Conservation (phyloP, 2,888 invertebrate species). For the Sinelater perroti region DNA sequence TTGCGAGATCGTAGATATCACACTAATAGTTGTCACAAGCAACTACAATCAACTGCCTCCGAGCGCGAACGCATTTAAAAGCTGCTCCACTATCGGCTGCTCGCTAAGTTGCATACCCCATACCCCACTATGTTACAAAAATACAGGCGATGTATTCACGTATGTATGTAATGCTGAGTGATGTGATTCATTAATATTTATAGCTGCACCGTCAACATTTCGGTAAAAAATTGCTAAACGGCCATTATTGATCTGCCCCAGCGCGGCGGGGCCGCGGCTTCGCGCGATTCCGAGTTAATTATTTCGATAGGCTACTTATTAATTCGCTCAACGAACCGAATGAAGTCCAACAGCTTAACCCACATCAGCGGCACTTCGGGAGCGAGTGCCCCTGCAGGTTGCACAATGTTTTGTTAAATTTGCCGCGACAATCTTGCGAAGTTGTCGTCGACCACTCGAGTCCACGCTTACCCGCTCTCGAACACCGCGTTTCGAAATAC, state of each 20-base stretch:
- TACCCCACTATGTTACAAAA: constrained; percentile 40
- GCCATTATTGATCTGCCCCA: background rate
- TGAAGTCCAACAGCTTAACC: constrained; percentile 3
- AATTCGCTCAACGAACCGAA: background rate
- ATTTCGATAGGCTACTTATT: constrained; percentile 1
- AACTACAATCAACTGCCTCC: constrained; percentile 47
- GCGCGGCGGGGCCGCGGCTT: background rate
- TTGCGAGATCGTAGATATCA: too few relatives aligned
- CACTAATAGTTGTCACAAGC: constrained; percentile 41
- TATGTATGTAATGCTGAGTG: constrained; percentile 7
- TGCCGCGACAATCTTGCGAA: too few relatives aligned
- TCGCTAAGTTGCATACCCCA: constrained; percentile 38
- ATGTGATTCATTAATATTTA: constrained; percentile 30
- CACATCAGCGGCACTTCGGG: background rate
- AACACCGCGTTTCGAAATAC: too few relatives aligned
- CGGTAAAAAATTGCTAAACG: background rate
- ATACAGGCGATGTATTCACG: constrained; percentile 30
- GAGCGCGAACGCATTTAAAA: constrained; percentile 38
- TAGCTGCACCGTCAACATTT: background rate
- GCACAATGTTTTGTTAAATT: too few relatives aligned
- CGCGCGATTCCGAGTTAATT: too few relatives aligned
- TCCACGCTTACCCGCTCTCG: too few relatives aligned
- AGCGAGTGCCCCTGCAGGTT: too few relatives aligned
- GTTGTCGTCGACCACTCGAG: too few relatives aligned
- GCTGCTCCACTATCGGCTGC: constrained; percentile 34